Evolutionary conservation across 2,888 invertebrate genomes (phyloP), one percentile per base, ranked within the genome.

Genomic region (Perdita meconis): DNA sequence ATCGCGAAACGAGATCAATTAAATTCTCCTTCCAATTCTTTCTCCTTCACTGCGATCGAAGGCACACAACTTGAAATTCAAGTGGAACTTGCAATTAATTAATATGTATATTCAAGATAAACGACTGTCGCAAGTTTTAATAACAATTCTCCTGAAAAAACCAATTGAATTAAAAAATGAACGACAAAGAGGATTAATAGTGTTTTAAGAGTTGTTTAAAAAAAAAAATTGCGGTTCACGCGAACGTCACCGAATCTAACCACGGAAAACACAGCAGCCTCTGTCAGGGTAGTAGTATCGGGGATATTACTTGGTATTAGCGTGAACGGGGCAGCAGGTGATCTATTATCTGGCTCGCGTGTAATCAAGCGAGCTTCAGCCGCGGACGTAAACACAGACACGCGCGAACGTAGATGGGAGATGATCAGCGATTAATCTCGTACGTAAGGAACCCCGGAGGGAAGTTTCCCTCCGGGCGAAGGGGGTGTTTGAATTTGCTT

Each of bases 311-410:
- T 74, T 65, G 64, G 56, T 50, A 65, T 44, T 73, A 81, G 81
- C 85, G 85, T 85, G 85, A 85, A 81, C 83, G 63, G 65, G 81
- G 67, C 65, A 69, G 79, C 66, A 66, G 83, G 79, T 84, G 85
- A 84, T 84, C 84, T 79, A 84, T 84, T 84, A 84, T 85, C 85
- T 73, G 70, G 63, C 74, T 85, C 71, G 84, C 83, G 84, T 85
- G 85, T 85, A 84, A 84, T 84, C 84, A 83, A 77, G 70, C 83
- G 73, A 74, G 81, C 77, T 77, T 82, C 79, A 71, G 78, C 66
- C 72, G 78, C 75, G 75, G 78, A 78, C 84, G 72, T 83, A 83
- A 83, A 84, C 85, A 83, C 75, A 72, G 74, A 79, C 74, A 66
- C 75, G 80, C 74, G 65, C 55, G 56, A 44, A 24, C 69, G 65